These are phyloP conservation scores for Notarius quadriscutis DNA, from an alignment of 2,113 vertebrate species.

Conservation along the genomic window DNA sequence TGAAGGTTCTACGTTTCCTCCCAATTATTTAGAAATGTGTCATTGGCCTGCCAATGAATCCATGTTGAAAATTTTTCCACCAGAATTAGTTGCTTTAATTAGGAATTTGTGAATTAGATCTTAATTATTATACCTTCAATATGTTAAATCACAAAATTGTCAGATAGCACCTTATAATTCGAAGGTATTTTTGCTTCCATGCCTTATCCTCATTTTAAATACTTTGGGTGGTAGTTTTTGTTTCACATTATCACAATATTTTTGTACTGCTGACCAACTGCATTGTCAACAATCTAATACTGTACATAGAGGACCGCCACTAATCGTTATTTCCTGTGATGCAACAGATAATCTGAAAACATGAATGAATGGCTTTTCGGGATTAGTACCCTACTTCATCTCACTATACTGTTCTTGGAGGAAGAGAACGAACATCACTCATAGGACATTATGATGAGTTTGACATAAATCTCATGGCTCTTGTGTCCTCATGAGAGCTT, in stretches of 20 bases:
- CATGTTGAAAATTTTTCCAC: neutral
- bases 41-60: neutral
- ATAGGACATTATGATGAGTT: constrained; percentile 2
- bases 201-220: constrained; percentile 12
- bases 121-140: neutral
- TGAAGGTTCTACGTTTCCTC: neutral
- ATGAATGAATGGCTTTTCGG: neutral
- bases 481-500: constrained; percentile 46
- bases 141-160: neutral
- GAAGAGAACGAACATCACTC: constrained; percentile 23
- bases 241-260: constrained; percentile 12
- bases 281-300: neutral
- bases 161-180: neutral
- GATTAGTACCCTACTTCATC: neutral
- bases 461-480: constrained; percentile 27
- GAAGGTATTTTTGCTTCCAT: neutral
- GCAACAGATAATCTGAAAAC: constrained; percentile 21
- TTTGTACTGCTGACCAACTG: constrained; percentile 22
- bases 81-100: neutral
- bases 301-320: neutral
- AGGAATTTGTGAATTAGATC: neutral
- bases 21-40: neutral
- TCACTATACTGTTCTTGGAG: neutral
- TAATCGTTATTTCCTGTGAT: constrained; percentile 12
- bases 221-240: neutral